These are phyloP conservation scores for Rhagophthalmus giganteus DNA, from an alignment of 2,888 invertebrate genomes.

Conservation along the genomic window DNA sequence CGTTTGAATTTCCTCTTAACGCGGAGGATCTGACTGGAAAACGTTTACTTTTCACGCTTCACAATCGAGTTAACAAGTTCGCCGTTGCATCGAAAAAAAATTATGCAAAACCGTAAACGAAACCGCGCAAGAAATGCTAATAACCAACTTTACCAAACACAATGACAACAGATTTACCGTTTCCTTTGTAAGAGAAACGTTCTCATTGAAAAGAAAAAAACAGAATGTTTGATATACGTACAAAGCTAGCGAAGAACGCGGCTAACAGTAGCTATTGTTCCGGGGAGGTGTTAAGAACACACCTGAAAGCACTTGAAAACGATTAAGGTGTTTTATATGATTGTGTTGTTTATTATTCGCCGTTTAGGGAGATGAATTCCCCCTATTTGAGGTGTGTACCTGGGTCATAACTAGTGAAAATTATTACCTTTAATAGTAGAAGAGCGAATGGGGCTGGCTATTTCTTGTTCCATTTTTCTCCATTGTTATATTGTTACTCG, in stretches of 20 bases:
- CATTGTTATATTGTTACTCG: constrained; percentile 12
- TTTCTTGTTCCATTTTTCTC: constrained; percentile 35
- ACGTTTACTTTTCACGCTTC: too few species aligned
- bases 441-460: constrained; percentile 35
- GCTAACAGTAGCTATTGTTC: constrained; percentile 33
- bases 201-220: constrained; percentile 6
- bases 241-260: constrained; percentile 11
- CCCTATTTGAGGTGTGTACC: constrained; percentile 29
- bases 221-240: constrained; percentile 5
- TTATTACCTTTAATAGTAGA: constrained; percentile 40
- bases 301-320: constrained; percentile 54
- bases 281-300: constrained; percentile 52
- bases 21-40: too few species aligned
- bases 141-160: background rate
- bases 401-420: constrained; percentile 37
- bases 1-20: too few species aligned
- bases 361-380: constrained; percentile 37
- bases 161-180: background rate
- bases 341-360: constrained; percentile 38
- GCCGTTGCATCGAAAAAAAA: too few species aligned
- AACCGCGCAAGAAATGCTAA: background rate
- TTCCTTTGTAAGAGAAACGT: constrained; percentile 8
- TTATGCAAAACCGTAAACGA: too few species aligned
- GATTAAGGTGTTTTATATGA: constrained; percentile 51
- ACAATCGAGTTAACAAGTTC: too few species aligned